Base-by-base conservation (phyloP, 2,888 invertebrate genomes). In the Tetranychus piercei region DNA sequence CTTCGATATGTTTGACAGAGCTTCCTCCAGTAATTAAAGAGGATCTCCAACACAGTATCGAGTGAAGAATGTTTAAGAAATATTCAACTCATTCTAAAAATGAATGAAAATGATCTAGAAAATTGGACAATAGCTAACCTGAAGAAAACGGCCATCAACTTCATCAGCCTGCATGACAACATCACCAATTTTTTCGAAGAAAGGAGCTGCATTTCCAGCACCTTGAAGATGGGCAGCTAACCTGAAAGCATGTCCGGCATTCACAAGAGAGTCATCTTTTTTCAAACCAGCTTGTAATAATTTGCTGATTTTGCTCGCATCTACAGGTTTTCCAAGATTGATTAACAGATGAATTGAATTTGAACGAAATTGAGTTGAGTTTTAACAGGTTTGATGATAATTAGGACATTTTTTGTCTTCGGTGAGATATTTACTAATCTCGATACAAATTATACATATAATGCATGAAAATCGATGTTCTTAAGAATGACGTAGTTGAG, bases 91-190 rank as follows among this genome's bases (percentile, higher is more conserved):
- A 55, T 15, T 55, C 15, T 15, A 2, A 69, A 44, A 0, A n/a
- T 65, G 43, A 23, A 11, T 44, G 34, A 34, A 34, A 34, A 34
- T 34, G 34, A 1, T 34, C 34, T 34, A 34, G 34, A 4, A 34
- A 55, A 73, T 44, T 7, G 20, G n/a, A 0, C 2, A 18, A 34
- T 66, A 23, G 22, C 78, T 78, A 76, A 84, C 84, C 80, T 84
- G 84, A 75, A 84, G 84, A 80, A 90, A 88, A 80, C 88, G 88
- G 15, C 90, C 89, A 83, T 95, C 92, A 6, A 92, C 89, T 86
- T 96, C 95, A 83, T 97, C 96, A 1, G 95, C 95, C 81, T 95
- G 94, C 4, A 91, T 89, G 76, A 96, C 85, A n/a, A 91, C 89
- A 81, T 94, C 93, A 83, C 94, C 94, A 43, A 94, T 88, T 74